Evolutionary conservation across 2,797 vertebrate species (phyloP).

Genomic region (Carduelis carduelis): DNA sequence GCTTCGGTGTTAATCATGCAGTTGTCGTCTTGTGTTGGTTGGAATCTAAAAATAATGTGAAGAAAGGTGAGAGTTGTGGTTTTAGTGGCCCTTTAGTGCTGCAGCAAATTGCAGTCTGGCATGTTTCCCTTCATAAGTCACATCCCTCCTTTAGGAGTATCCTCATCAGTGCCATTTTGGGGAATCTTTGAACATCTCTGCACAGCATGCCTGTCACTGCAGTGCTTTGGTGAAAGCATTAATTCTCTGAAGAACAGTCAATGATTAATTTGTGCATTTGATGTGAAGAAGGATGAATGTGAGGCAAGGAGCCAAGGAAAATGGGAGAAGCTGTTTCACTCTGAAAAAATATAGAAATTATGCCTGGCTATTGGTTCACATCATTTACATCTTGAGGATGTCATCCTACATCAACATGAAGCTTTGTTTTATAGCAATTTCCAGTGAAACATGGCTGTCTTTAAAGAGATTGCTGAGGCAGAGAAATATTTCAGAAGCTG

Average conservation of each 20-base stretch:
- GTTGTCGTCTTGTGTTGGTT: neutral
- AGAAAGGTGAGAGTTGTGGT: neutral
- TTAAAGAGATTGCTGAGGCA: neutral
- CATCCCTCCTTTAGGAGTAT: conserved; percentile 3
- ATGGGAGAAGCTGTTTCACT: neutral
- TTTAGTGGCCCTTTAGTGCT: neutral
- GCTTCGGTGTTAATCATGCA: neutral
- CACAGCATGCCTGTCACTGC: conserved; percentile 7
- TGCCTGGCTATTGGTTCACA: neutral
- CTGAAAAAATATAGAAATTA: neutral
- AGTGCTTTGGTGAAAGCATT: conserved; percentile 8
- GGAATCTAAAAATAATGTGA: neutral
- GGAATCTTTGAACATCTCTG: neutral
- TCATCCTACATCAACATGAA: neutral
- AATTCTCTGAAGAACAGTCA: conserved; percentile 11
- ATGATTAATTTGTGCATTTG: neutral
- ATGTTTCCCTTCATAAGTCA: neutral
- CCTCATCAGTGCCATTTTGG: conserved; percentile 15
- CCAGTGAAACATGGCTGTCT: neutral
- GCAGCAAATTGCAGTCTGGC: neutral
- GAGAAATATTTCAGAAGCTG: neutral
- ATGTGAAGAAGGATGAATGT: neutral
- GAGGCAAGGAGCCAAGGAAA: neutral
- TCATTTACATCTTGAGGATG: neutral
- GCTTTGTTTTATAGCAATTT: neutral